Base-by-base conservation (phyloP, 2,113 vertebrate species). In the Hemiprocne comata region DNA sequence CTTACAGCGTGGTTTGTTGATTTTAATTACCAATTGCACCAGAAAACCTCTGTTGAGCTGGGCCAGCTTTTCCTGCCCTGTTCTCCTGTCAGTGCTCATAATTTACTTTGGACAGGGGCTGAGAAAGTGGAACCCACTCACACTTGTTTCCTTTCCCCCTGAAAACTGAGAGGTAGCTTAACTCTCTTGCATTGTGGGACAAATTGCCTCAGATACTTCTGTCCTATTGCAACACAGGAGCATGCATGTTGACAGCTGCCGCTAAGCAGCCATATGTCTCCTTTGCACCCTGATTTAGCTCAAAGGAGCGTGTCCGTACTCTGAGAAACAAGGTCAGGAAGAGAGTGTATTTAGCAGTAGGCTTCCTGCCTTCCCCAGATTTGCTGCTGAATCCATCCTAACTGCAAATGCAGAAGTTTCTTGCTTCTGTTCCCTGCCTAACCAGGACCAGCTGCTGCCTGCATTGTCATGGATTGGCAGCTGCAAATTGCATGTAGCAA, bases 111-210 rank as follows among this genome's bases (percentile, higher is more conserved):
- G 34, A 6, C 25, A 42, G 48, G 40, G 25, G 14, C 72, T 42
- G 55, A 14, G 48, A 6, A 29, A 34, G 17, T 11, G 9, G n/a
- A 61, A 58, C 31, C 58, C 31, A 3, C 50, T 58, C 23, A 6
- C 5, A 3, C 42, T 70, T 29, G 28, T 44, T 44, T 50, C 48
- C 42, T 65, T n/a, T 24, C 28, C 26, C 7, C 16, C 36, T 69
- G 48, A 13, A 75, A 66, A 18, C n/a, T 8, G 26, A 54, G 73
- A 57, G 31, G 34, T 3, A 33, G 31, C 26, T 38, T 28, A 16
- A 42, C 34, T 40, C 14, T 17, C 14, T 20, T 15, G 31, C 7
- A 0, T 3, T 8, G 25, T 24, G 34, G 48, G 34, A 24, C 0
- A 20, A 57, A n/a, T 54, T 38, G 5, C 61, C 48, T 42, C 34